These are phyloP conservation scores for Tautogolabrus adspersus DNA, from an alignment of 2,113 vertebrate species.

Conservation along the genomic window DNA sequence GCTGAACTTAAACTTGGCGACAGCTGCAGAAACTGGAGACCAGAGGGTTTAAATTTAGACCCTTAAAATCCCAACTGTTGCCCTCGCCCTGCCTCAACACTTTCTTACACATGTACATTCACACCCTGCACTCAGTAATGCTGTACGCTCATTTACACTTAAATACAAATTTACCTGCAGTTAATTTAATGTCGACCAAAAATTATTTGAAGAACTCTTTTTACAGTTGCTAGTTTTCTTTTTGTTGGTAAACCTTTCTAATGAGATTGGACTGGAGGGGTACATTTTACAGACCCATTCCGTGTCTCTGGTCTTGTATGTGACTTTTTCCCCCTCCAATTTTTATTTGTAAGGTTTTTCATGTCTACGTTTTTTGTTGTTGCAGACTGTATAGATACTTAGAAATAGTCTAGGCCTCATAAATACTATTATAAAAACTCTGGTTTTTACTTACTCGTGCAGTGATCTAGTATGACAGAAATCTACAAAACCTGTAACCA, in stretches of 20 bases:
- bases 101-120: slow-evolving; percentile 75
- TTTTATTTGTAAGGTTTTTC: neutral
- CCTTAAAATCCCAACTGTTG: slow-evolving; percentile 74
- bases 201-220: neutral
- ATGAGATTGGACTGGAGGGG: neutral
- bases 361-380: neutral
- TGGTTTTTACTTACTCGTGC: neutral
- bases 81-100: slow-evolving; percentile 69
- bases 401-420: neutral
- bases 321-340: neutral
- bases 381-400: neutral
- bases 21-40: slow-evolving; percentile 87
- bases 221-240: neutral
- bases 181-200: slow-evolving; percentile 15
- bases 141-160: slow-evolving; percentile 68
- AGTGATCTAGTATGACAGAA: neutral
- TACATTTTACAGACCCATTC: no score
- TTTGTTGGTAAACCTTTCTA: neutral
- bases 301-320: no score
- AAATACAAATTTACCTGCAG: slow-evolving; percentile 22
- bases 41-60: slow-evolving; percentile 76
- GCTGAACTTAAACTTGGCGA: slow-evolving; percentile 86
- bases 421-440: neutral
- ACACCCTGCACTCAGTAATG: slow-evolving; percentile 62
- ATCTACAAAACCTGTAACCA: neutral